A percentile compares a stretch with the other conserved stretches of the same genome.
phyloP scores from a whole-genome alignment of 2,888 invertebrate genomes.

The Pherbina coryleti region DNA sequence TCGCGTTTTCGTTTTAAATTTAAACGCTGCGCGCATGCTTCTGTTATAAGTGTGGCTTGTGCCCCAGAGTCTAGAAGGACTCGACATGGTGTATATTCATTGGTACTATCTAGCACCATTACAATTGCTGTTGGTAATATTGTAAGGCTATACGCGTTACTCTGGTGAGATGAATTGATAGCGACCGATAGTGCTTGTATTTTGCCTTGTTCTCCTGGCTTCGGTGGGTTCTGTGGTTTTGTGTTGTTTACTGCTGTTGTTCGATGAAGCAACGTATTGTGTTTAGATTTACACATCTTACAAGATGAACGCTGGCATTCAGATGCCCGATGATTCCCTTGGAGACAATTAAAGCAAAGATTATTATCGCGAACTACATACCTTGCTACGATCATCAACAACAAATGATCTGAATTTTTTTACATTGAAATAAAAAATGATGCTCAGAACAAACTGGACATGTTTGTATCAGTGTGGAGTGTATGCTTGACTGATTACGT shows the following conservation, averaged over 20 bases:
- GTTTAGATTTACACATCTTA: background rate
- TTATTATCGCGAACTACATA: background rate
- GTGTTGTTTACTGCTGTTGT: background rate
- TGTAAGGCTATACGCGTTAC: background rate
- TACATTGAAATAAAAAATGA: too few relatives aligned
- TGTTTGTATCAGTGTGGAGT: background rate
- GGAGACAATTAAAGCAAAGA: constrained; percentile 2
- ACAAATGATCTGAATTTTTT: background rate
- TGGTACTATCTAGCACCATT: background rate
- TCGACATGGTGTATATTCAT: constrained; percentile 31
- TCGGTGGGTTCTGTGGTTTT: background rate
- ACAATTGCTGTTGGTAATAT: background rate
- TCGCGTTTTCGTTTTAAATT: constrained; percentile 32
- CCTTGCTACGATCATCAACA: background rate
- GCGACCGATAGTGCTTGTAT: background rate
- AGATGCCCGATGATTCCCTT: background rate
- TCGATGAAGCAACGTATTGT: background rate
- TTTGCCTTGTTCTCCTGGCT: background rate
- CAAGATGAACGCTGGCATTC: constrained; percentile 8
- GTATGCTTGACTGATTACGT: background rate
- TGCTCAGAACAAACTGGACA: background rate
- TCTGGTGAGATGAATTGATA: background rate
- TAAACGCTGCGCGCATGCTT: constrained; percentile 41
- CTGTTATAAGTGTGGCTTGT: constrained; percentile 39
- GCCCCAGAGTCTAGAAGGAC: constrained; percentile 41